Evolutionary conservation across 2,797 vertebrate genomes (phyloP).

Genomic region (Galagoides demidoff): DNA sequence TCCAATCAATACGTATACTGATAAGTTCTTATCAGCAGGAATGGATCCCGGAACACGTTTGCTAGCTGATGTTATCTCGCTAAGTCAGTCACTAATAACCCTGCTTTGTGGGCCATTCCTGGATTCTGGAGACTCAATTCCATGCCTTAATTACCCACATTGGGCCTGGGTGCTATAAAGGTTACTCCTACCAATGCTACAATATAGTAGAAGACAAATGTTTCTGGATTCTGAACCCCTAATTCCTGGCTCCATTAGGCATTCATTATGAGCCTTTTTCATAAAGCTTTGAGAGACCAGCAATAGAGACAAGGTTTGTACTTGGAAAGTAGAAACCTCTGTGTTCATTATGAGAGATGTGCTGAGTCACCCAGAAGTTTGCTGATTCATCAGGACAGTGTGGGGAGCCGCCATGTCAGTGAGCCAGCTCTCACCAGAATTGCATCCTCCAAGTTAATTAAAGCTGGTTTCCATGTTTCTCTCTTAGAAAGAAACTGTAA

Average conservation of each 20-base stretch:
- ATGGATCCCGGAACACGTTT: slow-evolving; percentile 78
- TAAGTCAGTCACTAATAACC: slow-evolving; percentile 82
- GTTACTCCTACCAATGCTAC: background rate
- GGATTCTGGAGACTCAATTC: background rate
- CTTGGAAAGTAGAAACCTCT: background rate
- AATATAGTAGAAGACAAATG: background rate
- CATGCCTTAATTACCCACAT: background rate
- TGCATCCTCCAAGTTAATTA: background rate
- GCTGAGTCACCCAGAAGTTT: background rate
- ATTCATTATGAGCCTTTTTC: background rate
- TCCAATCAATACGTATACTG: slow-evolving; percentile 85
- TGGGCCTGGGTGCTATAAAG: background rate
- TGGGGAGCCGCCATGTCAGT: background rate
- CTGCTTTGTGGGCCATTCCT: slow-evolving; percentile 74
- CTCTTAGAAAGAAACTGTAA: slow-evolving; percentile 47
- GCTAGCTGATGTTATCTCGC: slow-evolving; percentile 82
- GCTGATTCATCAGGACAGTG: background rate
- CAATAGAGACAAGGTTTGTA: background rate
- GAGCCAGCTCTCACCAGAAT: background rate
- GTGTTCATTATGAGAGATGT: accelerated
- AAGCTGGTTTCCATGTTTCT: background rate
- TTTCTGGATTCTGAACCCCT: background rate
- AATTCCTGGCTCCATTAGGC: background rate
- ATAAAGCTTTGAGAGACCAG: background rate
- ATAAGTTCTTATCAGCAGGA: slow-evolving; percentile 86